phyloP scores from a whole-genome alignment of 2,888 invertebrate species.

The Hypercompe scribonia region DNA sequence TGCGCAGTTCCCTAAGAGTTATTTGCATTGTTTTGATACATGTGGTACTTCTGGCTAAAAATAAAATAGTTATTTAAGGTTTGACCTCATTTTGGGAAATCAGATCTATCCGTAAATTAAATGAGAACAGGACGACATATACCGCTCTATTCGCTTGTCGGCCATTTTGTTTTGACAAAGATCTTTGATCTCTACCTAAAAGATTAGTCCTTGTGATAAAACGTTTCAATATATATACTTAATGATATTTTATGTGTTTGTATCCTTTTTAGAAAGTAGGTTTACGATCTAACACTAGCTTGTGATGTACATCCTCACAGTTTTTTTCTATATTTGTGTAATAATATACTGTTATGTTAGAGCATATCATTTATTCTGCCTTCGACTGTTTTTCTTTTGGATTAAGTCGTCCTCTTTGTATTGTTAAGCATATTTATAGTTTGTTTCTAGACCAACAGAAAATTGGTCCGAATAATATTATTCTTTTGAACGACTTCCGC shows the following conservation, averaged over 20 bases:
- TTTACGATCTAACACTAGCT: constrained; percentile 12
- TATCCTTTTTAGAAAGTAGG: constrained; percentile 20
- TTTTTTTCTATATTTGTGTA: constrained; percentile 3
- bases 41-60: no score
- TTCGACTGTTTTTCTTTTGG: background rate
- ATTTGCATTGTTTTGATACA: no score
- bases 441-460: background rate
- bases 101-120: constrained; percentile 18
- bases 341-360: constrained; percentile 2
- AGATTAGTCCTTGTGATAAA: constrained; percentile 12
- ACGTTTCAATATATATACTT: background rate
- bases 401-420: background rate
- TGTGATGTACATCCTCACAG: constrained; percentile 1
- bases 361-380: background rate
- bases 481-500: background rate
- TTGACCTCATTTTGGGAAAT: constrained; percentile 19
- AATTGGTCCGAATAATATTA: background rate
- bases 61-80: constrained; percentile 17
- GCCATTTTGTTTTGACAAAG: constrained; percentile 21
- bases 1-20: no score
- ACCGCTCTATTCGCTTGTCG: background rate
- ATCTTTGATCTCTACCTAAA: constrained; percentile 34
- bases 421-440: background rate
- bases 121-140: constrained; percentile 21
- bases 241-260: constrained; percentile 19